Percentiles rank a stretch among this genome's conserved stretches.
These are phyloP conservation scores for Drosophila barbarae DNA, from an alignment of 2,888 invertebrate species.

Conservation along the genomic window DNA sequence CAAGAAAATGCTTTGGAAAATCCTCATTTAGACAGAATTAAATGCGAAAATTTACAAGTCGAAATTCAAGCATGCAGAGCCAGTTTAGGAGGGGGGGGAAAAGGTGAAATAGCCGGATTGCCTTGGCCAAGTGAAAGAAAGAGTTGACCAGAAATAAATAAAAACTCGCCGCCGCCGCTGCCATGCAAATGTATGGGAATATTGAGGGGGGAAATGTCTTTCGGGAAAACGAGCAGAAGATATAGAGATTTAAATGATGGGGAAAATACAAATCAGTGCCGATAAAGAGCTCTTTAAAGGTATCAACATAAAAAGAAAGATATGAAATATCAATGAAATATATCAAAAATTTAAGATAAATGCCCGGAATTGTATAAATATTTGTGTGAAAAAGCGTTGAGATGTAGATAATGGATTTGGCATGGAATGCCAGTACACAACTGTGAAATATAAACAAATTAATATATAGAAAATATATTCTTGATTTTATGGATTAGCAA, in stretches of 20 bases:
- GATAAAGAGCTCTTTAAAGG: constrained; percentile 1
- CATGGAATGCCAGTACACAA: constrained; percentile 2
- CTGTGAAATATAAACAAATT: not conserved
- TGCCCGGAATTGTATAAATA: not conserved
- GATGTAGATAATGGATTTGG: constrained; percentile 5
- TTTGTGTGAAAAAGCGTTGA: not conserved
- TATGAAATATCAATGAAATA: not conserved
- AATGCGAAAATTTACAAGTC: constrained; percentile 26
- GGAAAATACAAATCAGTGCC: not conserved
- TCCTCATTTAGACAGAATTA: constrained; percentile 49
- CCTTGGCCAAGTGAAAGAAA: constrained; percentile 65
- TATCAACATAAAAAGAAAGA: not conserved
- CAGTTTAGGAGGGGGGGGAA: constrained; percentile 6
- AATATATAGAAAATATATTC: not conserved
- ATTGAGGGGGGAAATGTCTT: not conserved
- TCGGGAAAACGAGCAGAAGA: constrained; percentile 3
- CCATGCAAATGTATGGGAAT: constrained; percentile 11
- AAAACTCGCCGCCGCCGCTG: not conserved
- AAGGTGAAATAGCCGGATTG: constrained; percentile 30
- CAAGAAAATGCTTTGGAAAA: constrained; percentile 14
- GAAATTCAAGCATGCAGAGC: constrained; percentile 51
- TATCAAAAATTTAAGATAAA: not conserved
- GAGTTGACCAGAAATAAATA: constrained; percentile 49
- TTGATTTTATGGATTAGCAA: too few relatives aligned
- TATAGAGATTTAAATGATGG: constrained; percentile 2